Base-by-base conservation (phyloP, 30 jellyfish, hydroid and myxozoan species). In the Turritopsis dohrnii region DNA sequence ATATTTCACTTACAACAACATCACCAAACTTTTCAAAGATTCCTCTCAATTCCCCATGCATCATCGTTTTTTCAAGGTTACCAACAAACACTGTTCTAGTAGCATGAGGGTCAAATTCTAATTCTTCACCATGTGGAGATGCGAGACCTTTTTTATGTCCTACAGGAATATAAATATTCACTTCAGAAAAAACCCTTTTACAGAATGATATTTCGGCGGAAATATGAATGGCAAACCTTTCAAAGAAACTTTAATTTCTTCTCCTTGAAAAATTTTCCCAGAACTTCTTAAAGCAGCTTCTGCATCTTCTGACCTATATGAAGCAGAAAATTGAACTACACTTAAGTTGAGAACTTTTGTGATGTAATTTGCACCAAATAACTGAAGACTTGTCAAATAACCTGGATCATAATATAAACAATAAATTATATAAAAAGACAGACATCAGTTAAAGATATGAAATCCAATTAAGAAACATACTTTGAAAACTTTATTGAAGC, bases 41-140 rank as follows among this genome's bases (percentile, higher is more conserved):
- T 76, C 81, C 86, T 53, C 96, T 60, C 74, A 95, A 79, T 21
- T 95, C 99, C 4, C 97, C 96, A 65, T 88, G 97, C 52, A 91
- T 87, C 86, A 95, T 75, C 54, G 82, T 84, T 83, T 95, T 91
- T 26, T 95, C 99, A n/a, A 95, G 84, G 65, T 95, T 90, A 23
- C 99, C 99, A 84, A 95, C 97, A 83, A 95, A 95, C 89, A 95
- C 89, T 18, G 99, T 95, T 31, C 99, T 86, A 1, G 99, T 95
- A 21, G 99, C 99, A 85, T 86, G 90, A 21, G 95, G 96, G 77
- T 94, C 99, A 77, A 79, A 94, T 23, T 90, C 93, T 24, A 85
- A 88, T 20, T 94, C 99, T 8, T 89, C 96, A 16, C 60, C 60
- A 13, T 41, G 60, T 41, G 60, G 13, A 5, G 60, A 41, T 41